Percentiles rank a stretch among this genome's conserved stretches.
Conservation (phyloP, 2,797 vertebrate species). For the Heliangelus exortis region DNA sequence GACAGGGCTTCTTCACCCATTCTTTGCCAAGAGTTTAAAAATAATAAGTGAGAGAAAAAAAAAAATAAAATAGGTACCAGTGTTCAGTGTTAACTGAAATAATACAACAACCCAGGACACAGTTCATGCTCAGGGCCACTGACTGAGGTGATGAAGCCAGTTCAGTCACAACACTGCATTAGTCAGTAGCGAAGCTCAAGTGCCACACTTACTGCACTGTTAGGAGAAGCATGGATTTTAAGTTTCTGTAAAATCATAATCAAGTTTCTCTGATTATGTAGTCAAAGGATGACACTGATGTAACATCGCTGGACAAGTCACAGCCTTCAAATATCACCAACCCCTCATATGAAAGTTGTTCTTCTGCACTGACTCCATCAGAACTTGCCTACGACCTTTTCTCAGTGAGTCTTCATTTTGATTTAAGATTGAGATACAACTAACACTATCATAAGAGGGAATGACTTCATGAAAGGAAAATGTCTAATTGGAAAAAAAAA, state of each 20-base stretch:
- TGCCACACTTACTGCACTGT: background rate
- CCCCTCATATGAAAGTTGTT: conserved; percentile 83
- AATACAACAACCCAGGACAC: background rate
- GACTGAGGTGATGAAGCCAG: background rate
- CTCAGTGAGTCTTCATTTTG: conserved; percentile 72
- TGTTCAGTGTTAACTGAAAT: background rate
- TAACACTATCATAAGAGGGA: background rate
- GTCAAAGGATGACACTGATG: conserved; percentile 82
- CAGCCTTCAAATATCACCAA: conserved; percentile 82
- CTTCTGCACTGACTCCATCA: background rate
- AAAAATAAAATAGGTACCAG: background rate
- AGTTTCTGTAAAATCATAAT: background rate
- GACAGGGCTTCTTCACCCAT: background rate
- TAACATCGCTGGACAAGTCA: conserved; percentile 61
- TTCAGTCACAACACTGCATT: background rate
- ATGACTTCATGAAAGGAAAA: background rate
- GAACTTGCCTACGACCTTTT: conserved; percentile 58
- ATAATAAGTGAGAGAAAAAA: background rate
- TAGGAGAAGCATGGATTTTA: background rate
- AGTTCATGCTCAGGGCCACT: background rate
- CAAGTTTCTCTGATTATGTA: conserved; percentile 50
- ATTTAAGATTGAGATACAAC: background rate
- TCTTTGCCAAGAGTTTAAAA: background rate
- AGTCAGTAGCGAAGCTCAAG: background rate
- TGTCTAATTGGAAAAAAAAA: background rate